Evolutionary conservation across 2,888 invertebrate genomes (phyloP), one percentile per base, ranked within the genome.

Genomic region (Vesta saturnalis): DNA sequence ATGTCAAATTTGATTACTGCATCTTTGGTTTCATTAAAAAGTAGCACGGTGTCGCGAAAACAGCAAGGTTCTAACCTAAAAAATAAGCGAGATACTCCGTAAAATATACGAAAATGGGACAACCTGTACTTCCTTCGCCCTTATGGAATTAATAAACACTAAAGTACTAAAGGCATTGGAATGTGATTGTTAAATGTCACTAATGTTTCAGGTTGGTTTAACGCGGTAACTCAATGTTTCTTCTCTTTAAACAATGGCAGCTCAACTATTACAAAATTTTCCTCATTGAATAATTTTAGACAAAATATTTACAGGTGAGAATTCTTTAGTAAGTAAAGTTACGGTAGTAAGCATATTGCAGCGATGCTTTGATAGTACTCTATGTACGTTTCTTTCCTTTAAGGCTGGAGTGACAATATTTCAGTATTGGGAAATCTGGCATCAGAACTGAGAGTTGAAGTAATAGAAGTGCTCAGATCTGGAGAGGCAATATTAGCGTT

Each of bases 41-140:
- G n/a, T n/a, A n/a, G n/a, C n/a, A n/a, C n/a, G n/a, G n/a, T n/a
- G n/a, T n/a, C n/a, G n/a, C n/a, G n/a, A n/a, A n/a, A n/a, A n/a
- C n/a, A n/a, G n/a, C n/a, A n/a, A n/a, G n/a, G n/a, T n/a, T n/a
- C n/a, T n/a, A n/a, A n/a, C n/a, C n/a, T n/a, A n/a, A n/a, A n/a
- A n/a, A n/a, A n/a, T n/a, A n/a, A n/a, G n/a, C n/a, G n/a, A n/a
- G n/a, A n/a, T n/a, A n/a, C n/a, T n/a, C n/a, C n/a, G n/a, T n/a
- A n/a, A n/a, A n/a, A n/a, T n/a, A n/a, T n/a, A n/a, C n/a, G n/a
- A n/a, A n/a, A n/a, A n/a, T n/a, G n/a, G n/a, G n/a, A n/a, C n/a
- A n/a, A n/a, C n/a, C n/a, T n/a, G n/a, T 94, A 91, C 85, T 95
- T 95, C 79, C 84, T 95, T 62, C 90, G 88, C 62, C 94, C 95